phyloP scores from a whole-genome alignment of 2,797 vertebrate genomes.

The Tolypeutes matacus region DNA sequence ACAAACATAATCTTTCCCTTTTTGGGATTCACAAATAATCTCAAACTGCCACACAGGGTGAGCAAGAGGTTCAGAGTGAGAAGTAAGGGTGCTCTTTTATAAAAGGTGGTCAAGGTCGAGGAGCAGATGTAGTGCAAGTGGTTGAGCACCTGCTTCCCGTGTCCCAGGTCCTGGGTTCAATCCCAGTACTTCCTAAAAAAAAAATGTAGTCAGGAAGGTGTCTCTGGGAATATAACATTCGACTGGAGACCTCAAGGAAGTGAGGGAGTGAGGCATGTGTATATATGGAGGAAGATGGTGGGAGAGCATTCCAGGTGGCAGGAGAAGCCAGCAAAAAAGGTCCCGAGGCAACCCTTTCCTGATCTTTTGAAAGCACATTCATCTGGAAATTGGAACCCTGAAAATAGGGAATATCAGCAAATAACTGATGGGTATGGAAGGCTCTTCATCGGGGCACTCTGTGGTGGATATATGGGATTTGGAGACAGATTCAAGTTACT shows the following conservation, averaged over 20 bases:
- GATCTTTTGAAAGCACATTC: not conserved
- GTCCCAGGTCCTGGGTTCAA: no score
- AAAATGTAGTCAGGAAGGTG: not conserved
- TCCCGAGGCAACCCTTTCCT: not conserved
- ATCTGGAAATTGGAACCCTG: no score
- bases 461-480: not conserved
- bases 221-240: not conserved
- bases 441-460: not conserved
- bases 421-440: not conserved
- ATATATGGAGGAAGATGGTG: no score
- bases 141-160: no score
- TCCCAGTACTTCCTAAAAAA: not conserved
- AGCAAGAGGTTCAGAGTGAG: not conserved
- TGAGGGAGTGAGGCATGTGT: not conserved
- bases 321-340: not conserved
- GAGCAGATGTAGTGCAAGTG: no score
- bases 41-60: no score
- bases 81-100: not conserved
- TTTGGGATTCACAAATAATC: no score
- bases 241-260: not conserved
- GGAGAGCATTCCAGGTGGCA: not conserved
- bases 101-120: not conserved
- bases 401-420: not conserved
- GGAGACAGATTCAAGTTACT: not conserved
- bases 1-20: no score